Base-by-base conservation (phyloP, 2,888 invertebrate species). In the Xylota sylvarum region DNA sequence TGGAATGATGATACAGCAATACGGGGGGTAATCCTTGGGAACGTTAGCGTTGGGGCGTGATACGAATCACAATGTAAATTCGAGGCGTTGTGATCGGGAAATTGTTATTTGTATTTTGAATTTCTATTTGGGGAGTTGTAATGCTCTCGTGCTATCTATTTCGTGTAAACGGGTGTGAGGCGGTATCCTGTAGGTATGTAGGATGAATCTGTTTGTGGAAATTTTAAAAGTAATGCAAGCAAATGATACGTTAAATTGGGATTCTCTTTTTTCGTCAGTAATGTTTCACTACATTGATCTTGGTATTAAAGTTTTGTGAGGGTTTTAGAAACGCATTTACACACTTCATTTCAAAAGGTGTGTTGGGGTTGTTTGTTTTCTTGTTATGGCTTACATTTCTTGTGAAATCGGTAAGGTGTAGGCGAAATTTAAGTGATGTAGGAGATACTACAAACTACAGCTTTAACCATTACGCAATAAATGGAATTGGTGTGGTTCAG, bases 1-100 rank as follows among this genome's bases (percentile, higher is more conserved):
- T n/a, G 40, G 73, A 60, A 83, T 83, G 62, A 32, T 69, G 67
- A 72, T 52, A 50, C 50, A 50, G 50, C 50, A 23, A 23, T 64
- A 14, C 14, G 30, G 17, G 14, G 23, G 27, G 46, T 50, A 52
- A 60, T 73, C 30, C 35, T 52, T 32, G 32, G 30, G 27, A 69
- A 56, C 46, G 67, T 64, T 48, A 64, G 40, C 46, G 17, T 40
- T 9, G 19, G 6, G 14, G 60, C 78, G 78, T 78, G 78, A 40
- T 27, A 52, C 43, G 69, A 62, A 78, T 78, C 43, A 37, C 23
- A 40, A 58, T 67, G 17, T 12, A 14, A 58, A 48, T 48, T 35
- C 48, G 14, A 9, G 14, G 19, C 50, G n/a, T 5, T 46, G 17
- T 48, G 14, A 23, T 32, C 37, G 40, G 40, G 27, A 67, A 67